Evolutionary conservation across 30 jellyfish, hydroid and myxozoan genomes (phyloP).

Genomic region (Rhopilema esculentum): DNA sequence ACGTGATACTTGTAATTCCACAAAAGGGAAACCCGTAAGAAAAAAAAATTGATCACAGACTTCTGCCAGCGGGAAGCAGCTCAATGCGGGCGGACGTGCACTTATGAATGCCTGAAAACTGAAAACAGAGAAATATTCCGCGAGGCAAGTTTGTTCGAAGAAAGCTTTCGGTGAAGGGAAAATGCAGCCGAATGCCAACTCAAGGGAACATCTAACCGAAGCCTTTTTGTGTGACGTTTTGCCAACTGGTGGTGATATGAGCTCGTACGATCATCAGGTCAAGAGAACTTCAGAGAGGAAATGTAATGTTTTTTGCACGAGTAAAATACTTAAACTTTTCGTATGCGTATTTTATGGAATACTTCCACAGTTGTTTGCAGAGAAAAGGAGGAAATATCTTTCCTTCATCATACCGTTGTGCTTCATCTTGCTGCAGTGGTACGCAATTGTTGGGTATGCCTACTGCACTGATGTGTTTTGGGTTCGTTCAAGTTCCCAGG

Average conservation of each 20-base stretch:
- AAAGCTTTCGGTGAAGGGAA: too few relatives aligned
- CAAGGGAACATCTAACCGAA: not conserved
- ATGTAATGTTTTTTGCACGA: conserved; percentile 23
- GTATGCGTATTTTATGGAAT: conserved; percentile 50
- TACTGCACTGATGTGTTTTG: conserved; percentile 56
- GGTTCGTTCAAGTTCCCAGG: conserved; percentile 2
- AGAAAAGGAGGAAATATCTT: not conserved
- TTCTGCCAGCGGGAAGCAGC: too few relatives aligned
- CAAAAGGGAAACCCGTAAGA: too few relatives aligned
- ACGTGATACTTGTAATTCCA: too few relatives aligned
- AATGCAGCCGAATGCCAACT: not conserved
- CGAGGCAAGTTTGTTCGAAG: not conserved
- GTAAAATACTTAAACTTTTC: conserved; percentile 23
- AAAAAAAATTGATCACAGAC: too few relatives aligned
- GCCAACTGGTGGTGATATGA: not conserved
- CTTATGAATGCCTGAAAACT: too few relatives aligned
- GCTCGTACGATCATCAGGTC: not conserved
- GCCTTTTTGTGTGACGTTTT: not conserved
- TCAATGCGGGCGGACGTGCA: too few relatives aligned
- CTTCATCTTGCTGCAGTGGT: conserved; percentile 44
- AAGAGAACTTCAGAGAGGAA: not conserved
- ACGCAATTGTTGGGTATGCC: conserved; percentile 35
- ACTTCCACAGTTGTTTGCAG: conserved; percentile 36
- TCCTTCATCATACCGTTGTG: conserved; percentile 15
- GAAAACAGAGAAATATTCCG: not conserved